Base-by-base conservation (phyloP, 2,888 invertebrate genomes). In the Phyllotreta striolata region DNA sequence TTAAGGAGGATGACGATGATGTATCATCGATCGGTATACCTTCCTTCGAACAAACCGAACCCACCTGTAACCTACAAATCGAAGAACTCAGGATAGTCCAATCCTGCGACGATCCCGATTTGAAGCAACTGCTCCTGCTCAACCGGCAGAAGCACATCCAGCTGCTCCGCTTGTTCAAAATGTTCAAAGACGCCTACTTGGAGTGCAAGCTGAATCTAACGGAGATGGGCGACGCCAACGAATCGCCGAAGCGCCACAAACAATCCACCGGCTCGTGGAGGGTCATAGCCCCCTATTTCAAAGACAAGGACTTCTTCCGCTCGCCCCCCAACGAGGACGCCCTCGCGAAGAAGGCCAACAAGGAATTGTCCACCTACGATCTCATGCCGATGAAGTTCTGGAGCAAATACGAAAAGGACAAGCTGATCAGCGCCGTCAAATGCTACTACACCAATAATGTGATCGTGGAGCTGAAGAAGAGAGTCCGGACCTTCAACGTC, bases 211-310 rank as follows among this genome's bases (percentile, higher is more conserved):
- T 59, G 24, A 69, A 67, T 54, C 70, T 74, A 3, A 38, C 57
- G 5, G 67, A 72, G 60, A 62, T 68, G 65, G 52, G 62, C 13
- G 55, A 61, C 6, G 47, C 66, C 7, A 52, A 66, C n/a, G 43
- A 60, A 3, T n/a, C 54, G 0, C 55, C 14, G 9, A 64, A 63
- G 41, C 41, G 35, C 7, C 13, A 41, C 1, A 10, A 14, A 6
- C 52, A 57, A 9, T 57, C 59, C 12, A 58, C 64, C 1, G 64
- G 64, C 9, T 40, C 65, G 3, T 72, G 72, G 72, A 72, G 70
- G 58, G 64, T 77, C 44, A 84, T 88, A 37, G 83, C 85, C 72
- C 86, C 91, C 0, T 92, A 89, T 74, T 92, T 92, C 70, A 90
- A 89, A 73, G 89, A 89, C 71, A 80, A 76, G 14, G 72, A 81